Percentiles rank a stretch among this genome's conserved stretches.
Evolutionary conservation across 2,113 vertebrate genomes (phyloP).

Genomic region (Eolophus roseicapilla): DNA sequence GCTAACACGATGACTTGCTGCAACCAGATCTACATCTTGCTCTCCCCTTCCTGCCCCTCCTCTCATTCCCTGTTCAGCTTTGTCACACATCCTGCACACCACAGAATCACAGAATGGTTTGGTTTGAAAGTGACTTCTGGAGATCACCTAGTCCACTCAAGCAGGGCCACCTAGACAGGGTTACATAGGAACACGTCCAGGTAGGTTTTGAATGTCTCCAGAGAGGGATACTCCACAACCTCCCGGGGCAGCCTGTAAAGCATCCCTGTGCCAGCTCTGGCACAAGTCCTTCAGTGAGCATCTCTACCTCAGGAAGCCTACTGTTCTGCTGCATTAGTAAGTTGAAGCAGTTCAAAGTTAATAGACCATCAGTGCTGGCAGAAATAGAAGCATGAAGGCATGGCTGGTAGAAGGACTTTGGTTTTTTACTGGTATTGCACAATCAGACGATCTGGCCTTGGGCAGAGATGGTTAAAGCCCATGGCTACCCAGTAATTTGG

Average conservation of each 20-base stretch:
- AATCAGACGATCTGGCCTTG: neutral
- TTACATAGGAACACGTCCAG: neutral
- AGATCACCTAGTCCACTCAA: neutral
- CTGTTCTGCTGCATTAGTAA: neutral
- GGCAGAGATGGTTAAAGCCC: neutral
- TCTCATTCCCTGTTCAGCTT: neutral
- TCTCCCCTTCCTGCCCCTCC: neutral
- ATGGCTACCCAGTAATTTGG: fast-evolving
- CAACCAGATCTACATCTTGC: neutral
- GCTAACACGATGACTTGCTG: neutral
- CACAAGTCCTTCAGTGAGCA: neutral
- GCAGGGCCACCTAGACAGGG: neutral
- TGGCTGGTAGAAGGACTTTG: neutral
- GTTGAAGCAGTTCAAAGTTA: neutral
- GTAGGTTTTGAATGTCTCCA: neutral
- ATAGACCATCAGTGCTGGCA: neutral
- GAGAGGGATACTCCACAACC: neutral
- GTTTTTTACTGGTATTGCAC: neutral
- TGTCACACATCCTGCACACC: fast-evolving
- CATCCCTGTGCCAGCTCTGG: neutral
- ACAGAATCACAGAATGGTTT: neutral
- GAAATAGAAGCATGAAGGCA: neutral
- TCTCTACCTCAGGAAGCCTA: neutral
- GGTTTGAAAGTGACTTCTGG: neutral
- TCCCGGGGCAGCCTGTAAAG: neutral